These are phyloP conservation scores for Notolabrus celidotus DNA, from an alignment of 2,797 vertebrate species.

Conservation along the genomic window DNA sequence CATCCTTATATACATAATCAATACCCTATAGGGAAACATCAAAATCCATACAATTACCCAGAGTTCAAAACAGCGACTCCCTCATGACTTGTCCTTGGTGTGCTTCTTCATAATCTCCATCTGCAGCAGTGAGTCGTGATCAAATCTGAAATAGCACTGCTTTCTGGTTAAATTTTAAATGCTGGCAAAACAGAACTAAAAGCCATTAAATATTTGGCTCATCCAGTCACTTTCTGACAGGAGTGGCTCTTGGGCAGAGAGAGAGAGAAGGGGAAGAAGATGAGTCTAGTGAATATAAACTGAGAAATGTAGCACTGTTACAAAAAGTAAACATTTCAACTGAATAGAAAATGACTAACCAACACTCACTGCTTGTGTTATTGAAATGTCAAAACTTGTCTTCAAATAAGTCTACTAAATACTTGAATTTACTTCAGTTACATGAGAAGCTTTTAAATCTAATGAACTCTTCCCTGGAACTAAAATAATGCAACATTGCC, in stretches of 20 bases:
- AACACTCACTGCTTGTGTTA: neutral
- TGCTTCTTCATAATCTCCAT: neutral
- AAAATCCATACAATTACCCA: constrained; percentile 5
- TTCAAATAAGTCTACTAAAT: too few relatives aligned
- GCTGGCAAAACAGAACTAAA: neutral
- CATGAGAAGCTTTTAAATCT: too few relatives aligned
- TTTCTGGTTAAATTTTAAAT: neutral
- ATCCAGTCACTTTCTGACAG: neutral
- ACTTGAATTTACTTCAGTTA: too few relatives aligned
- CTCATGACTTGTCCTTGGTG: neutral
- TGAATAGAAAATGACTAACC: neutral
- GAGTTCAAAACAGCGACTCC: neutral
- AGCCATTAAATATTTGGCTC: neutral
- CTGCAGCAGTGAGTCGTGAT: neutral
- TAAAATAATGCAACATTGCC: too few relatives aligned
- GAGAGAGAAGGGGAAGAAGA: neutral
- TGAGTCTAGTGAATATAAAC: neutral
- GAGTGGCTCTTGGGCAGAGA: neutral
- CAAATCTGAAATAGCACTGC: neutral
- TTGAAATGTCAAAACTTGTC: too few relatives aligned
- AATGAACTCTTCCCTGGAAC: too few relatives aligned
- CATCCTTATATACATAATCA: constrained; percentile 7
- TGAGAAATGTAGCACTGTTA: neutral
- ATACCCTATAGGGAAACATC: constrained; percentile 12
- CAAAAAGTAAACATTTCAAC: neutral